These are phyloP conservation scores for Scarus forsteni DNA, from an alignment of 2,797 vertebrate species.

Conservation along the genomic window DNA sequence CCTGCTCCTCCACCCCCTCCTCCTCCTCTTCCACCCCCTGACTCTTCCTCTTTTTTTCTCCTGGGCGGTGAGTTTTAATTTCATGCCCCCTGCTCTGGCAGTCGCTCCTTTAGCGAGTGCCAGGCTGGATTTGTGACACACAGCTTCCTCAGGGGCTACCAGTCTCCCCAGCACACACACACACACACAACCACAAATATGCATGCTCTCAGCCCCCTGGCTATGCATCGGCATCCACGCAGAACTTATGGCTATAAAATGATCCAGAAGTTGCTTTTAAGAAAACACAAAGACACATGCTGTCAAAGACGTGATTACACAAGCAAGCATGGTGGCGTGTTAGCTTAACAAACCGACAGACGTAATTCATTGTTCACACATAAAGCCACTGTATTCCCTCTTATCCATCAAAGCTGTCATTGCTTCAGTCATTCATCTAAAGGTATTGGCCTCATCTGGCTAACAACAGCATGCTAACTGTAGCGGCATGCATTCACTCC, in stretches of 20 bases:
- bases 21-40: slow-evolving; percentile 45
- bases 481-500: slow-evolving; percentile 72
- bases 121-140: slow-evolving; percentile 76
- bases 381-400: slow-evolving; percentile 60
- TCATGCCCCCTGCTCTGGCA: slow-evolving; percentile 84
- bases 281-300: slow-evolving; percentile 54
- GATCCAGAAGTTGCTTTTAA: slow-evolving; percentile 62
- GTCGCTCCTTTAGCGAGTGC: slow-evolving; percentile 71
- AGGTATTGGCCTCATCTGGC: slow-evolving; percentile 78
- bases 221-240: slow-evolving; percentile 63
- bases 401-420: slow-evolving; percentile 64
- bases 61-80: slow-evolving; percentile 81
- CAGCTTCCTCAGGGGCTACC: slow-evolving; percentile 56
- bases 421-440: slow-evolving; percentile 59
- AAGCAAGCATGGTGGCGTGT: slow-evolving; percentile 45
- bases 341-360: slow-evolving; percentile 47
- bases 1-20: slow-evolving; percentile 18
- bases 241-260: slow-evolving; percentile 73
- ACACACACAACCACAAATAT: slow-evolving; percentile 47
- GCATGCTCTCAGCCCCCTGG: slow-evolving; percentile 37
- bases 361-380: slow-evolving; percentile 57
- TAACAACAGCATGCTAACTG: slow-evolving; percentile 68
- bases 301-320: slow-evolving; percentile 53
- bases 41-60: slow-evolving; percentile 25
- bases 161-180: slow-evolving; percentile 34